phyloP scores from a whole-genome alignment of 1,140 invertebrate species.

The Luehdorfia chinensis region DNA sequence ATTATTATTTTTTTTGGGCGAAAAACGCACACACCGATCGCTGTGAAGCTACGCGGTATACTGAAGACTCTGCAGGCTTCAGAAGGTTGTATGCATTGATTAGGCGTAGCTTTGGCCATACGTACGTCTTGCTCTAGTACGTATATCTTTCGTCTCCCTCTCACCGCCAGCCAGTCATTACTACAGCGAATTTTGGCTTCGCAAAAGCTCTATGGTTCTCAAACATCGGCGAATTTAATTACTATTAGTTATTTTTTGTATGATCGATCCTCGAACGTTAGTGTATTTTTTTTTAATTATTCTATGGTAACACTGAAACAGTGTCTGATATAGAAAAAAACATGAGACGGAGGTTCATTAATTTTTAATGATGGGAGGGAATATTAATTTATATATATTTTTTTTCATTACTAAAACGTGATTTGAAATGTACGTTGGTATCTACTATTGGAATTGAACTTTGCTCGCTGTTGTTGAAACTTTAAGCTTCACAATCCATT shows the following conservation, averaged over 20 bases:
- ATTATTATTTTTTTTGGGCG: conserved; percentile 35
- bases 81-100: conserved; percentile 66
- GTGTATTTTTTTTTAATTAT: background rate
- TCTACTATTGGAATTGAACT: too few relatives aligned
- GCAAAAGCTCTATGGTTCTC: conserved; percentile 43
- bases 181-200: conserved; percentile 61
- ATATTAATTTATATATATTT: too few relatives aligned
- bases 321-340: background rate
- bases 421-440: too few relatives aligned
- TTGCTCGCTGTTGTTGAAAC: too few relatives aligned
- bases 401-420: too few relatives aligned
- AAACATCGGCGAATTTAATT: conserved; percentile 37
- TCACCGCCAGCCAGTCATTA: conserved; percentile 33
- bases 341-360: background rate
- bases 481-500: too few relatives aligned
- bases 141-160: conserved; percentile 28
- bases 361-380: background rate
- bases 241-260: conserved; percentile 11
- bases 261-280: background rate
- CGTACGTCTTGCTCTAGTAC: conserved; percentile 36
- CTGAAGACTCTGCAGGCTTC: conserved; percentile 57
- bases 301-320: background rate
- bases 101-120: conserved; percentile 49
- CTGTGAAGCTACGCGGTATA: conserved; percentile 38
- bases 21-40: conserved; percentile 31